phyloP scores from a whole-genome alignment of 2,113 vertebrate species.

The Illadopsis cleaveri region DNA sequence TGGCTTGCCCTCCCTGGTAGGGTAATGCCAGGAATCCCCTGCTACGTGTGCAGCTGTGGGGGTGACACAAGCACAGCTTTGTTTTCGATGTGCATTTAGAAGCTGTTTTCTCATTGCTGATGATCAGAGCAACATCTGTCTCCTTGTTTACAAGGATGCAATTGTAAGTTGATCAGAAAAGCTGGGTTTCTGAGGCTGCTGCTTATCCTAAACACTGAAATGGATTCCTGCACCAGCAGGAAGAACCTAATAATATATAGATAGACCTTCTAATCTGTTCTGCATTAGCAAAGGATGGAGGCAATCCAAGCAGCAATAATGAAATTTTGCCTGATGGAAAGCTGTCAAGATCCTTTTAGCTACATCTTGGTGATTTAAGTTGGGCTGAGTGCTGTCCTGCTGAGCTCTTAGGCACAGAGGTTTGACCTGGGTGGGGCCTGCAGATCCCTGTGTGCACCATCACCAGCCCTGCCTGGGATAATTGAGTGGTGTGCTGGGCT shows the following conservation, averaged over 20 bases:
- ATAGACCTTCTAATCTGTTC: not conserved
- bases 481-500: not conserved
- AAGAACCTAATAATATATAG: not conserved
- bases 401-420: not conserved
- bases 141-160: constrained; percentile 9
- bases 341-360: not conserved
- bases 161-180: constrained; percentile 14
- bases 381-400: not conserved
- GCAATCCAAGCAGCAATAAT: not conserved
- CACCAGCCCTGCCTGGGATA: not conserved
- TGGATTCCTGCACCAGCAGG: not conserved
- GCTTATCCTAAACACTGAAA: not conserved
- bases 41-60: not conserved
- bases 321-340: not conserved
- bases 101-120: not conserved
- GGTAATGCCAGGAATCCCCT: constrained; percentile 13
- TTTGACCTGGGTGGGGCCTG: not conserved
- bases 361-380: not conserved
- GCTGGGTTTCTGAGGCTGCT: not conserved
- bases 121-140: constrained; percentile 21
- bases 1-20: not conserved
- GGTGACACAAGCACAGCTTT: constrained; percentile 11
- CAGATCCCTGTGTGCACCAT: not conserved
- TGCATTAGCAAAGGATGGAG: not conserved
- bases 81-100: not conserved